Base-by-base conservation (phyloP, 2,113 vertebrate genomes). In the Perca flavescens region DNA sequence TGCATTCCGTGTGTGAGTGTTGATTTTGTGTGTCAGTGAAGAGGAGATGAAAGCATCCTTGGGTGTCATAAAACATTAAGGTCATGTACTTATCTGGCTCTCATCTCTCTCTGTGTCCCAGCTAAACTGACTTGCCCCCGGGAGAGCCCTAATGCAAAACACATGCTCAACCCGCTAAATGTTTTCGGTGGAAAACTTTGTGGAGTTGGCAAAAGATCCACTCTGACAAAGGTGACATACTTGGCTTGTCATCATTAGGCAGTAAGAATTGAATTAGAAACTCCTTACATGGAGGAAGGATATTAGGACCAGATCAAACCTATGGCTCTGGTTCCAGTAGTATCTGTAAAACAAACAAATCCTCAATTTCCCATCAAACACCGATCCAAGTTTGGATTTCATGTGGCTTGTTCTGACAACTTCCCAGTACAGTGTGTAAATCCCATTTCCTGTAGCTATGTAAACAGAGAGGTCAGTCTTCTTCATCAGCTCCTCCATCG, bases 41-140 rank as follows among this genome's bases (percentile, higher is more conserved):
- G 77, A 80, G 71, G 58, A 82, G 83, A 93, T 90, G 89, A 89
- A 91, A 86, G 86, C 74, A 80, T 86, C 85, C 75, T 77, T 79
- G 67, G 88, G 74, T 89, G 88, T 85, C 88, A 88, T 87, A 64
- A 89, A 89, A 88, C 71, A 92, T 93, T 87, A 89, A 82, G 79
- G 68, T 88, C 68, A 64, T 46, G 74, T 80, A 80, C 74, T 83
- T 75, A 75, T 88, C 83, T 83, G 79, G 67, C 66, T 82, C 91
- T 84, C 74, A 83, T 92, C 82, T 83, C 61, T 61, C 7, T 81
- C 82, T 68, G 50, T 64, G 76, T 89, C 76, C 83, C 67, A 53
- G 62, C 79, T 83, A 75, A 90, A 86, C 81, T 14, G 17, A 62
- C 74, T 60, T 14, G 16, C 70, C 80, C 78, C 63, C 40, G 25